phyloP scores from a whole-genome alignment of 2,113 vertebrate genomes.

The Pardalotus punctatus region DNA sequence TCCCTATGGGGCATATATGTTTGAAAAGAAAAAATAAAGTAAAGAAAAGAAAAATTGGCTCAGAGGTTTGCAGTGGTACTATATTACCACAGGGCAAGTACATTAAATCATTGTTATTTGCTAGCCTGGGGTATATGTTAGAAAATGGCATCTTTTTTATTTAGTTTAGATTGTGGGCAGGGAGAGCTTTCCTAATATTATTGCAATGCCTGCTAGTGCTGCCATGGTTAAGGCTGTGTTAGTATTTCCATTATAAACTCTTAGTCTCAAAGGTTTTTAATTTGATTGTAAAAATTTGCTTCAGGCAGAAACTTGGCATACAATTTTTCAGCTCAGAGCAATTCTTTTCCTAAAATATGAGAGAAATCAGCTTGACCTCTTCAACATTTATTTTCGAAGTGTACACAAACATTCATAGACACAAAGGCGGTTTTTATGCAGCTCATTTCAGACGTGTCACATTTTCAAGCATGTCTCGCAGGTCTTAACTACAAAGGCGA shows the following conservation, averaged over 20 bases:
- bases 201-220: constrained; percentile 46
- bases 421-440: background rate
- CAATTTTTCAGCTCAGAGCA: constrained; percentile 20
- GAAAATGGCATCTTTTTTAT: constrained; percentile 54
- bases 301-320: constrained; percentile 49
- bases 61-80: constrained; percentile 57
- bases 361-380: constrained; percentile 8
- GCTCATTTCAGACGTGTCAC: background rate
- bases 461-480: background rate
- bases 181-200: constrained; percentile 55
- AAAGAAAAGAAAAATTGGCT: constrained; percentile 70
- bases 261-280: constrained; percentile 74
- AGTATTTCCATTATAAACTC: constrained; percentile 72
- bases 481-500: constrained; percentile 1
- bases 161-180: constrained; percentile 39
- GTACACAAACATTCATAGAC: constrained; percentile 5
- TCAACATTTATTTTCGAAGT: constrained; percentile 25
- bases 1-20: constrained; percentile 70
- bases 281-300: constrained; percentile 73
- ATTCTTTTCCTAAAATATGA: constrained; percentile 40
- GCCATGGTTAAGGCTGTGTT: constrained; percentile 60
- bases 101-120: constrained; percentile 76
- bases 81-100: constrained; percentile 52
- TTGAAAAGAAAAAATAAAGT: constrained; percentile 15
- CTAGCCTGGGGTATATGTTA: constrained; percentile 46